Conservation (phyloP, 1,140 invertebrate genomes). For the Macrobrachium nipponense region DNA sequence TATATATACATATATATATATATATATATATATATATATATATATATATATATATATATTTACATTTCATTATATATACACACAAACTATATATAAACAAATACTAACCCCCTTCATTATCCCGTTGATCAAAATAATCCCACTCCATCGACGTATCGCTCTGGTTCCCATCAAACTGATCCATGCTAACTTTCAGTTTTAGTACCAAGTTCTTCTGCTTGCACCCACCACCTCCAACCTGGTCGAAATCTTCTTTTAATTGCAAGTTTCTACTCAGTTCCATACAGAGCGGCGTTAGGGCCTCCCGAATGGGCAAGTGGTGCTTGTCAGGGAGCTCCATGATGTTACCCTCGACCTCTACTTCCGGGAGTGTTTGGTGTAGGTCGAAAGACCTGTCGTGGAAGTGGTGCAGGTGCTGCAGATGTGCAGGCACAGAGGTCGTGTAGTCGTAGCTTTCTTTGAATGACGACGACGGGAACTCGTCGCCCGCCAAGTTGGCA, state of each 20-base stretch:
- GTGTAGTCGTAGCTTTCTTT: conserved; percentile 27
- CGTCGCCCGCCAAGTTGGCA: conserved; percentile 26
- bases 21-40: too few relatives aligned
- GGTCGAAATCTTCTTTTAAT: conserved; percentile 15
- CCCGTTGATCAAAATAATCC: conserved; percentile 54
- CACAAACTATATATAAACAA: neutral
- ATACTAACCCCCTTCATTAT: conserved; percentile 12
- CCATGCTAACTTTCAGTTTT: conserved; percentile 32
- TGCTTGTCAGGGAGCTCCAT: conserved; percentile 46
- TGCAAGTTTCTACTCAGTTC: conserved; percentile 40
- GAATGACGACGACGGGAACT: neutral
- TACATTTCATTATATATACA: too few relatives aligned
- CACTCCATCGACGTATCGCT: conserved; percentile 57
- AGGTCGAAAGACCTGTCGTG: neutral
- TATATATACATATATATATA: too few relatives aligned
- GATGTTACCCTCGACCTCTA: conserved; percentile 39
- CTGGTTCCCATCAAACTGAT: conserved; percentile 41
- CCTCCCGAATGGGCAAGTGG: conserved; percentile 38
- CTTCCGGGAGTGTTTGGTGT: conserved; percentile 19
- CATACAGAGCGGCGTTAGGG: conserved; percentile 38
- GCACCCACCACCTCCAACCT: neutral
- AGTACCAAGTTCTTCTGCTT: conserved; percentile 31
- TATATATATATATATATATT: too few relatives aligned
- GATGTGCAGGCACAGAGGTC: conserved; percentile 42
- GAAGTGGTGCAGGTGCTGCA: conserved; percentile 31